Evolutionary conservation across 2,113 vertebrate genomes (phyloP).

Genomic region (Erythrocercus mccallii): DNA sequence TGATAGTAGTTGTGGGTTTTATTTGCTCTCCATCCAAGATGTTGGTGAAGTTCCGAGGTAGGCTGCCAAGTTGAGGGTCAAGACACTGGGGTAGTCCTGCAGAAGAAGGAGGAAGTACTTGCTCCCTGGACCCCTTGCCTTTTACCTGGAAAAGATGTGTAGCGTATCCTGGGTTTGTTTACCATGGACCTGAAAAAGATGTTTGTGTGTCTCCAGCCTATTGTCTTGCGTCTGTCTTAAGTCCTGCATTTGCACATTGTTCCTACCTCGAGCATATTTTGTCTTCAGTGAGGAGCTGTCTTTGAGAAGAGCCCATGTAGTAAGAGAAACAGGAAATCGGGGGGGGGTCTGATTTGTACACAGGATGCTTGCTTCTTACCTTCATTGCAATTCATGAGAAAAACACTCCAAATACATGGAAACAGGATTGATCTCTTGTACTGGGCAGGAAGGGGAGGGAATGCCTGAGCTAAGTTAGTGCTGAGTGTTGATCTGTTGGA

Average conservation of each 20-base stretch:
- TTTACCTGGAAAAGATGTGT: background rate
- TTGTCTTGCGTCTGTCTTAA: background rate
- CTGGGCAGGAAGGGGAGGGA: background rate
- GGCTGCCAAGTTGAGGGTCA: background rate
- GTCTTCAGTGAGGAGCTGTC: background rate
- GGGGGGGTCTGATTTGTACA: background rate
- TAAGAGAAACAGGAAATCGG: background rate
- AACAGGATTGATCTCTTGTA: background rate
- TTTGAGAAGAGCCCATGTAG: background rate
- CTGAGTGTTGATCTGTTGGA: background rate
- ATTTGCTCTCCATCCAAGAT: background rate
- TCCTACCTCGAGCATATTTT: background rate
- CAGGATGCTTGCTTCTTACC: background rate
- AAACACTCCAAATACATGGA: background rate
- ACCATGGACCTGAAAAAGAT: background rate
- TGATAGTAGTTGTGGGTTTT: background rate
- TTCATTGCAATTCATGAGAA: background rate
- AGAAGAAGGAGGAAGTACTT: background rate
- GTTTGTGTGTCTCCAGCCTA: background rate
- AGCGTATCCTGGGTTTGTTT: slow-evolving; percentile 15
- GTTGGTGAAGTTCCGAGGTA: background rate
- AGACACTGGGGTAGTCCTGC: background rate
- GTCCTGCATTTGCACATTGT: rapidly evolving
- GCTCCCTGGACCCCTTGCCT: background rate
- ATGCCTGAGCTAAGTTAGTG: background rate